These are phyloP conservation scores for Pangasianodon hypophthalmus DNA, from an alignment of 2,113 vertebrate species.

Conservation along the genomic window DNA sequence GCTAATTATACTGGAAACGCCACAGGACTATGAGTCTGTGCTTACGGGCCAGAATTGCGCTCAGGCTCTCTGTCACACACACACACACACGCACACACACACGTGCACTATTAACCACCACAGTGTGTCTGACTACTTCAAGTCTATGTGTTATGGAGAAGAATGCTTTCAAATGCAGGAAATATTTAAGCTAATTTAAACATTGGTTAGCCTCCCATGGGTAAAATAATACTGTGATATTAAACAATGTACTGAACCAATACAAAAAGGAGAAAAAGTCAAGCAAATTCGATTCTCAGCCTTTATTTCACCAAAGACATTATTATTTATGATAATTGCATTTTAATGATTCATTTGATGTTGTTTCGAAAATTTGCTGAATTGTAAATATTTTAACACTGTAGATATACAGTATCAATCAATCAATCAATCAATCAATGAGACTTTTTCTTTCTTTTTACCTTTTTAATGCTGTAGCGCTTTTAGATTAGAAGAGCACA, in stretches of 20 bases:
- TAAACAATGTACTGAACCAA: not conserved
- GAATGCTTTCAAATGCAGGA: not conserved
- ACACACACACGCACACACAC: constrained; percentile 33
- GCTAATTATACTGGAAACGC: constrained; percentile 49
- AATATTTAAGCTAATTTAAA: not conserved
- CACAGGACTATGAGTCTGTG: constrained; percentile 39
- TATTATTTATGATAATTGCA: constrained; percentile 33
- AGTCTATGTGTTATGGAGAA: not conserved
- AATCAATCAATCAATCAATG: not conserved
- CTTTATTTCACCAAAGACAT: constrained; percentile 14
- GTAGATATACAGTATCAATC: not conserved
- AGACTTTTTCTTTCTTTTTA: not conserved
- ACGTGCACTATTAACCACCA: constrained; percentile 19
- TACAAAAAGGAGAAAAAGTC: not conserved
- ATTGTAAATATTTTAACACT: constrained; percentile 44
- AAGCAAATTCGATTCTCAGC: not conserved
- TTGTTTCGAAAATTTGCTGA: not conserved
- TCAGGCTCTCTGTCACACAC: constrained; percentile 27
- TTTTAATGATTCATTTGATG: constrained; percentile 30
- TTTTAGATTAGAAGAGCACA: not conserved
- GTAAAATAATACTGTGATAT: not conserved
- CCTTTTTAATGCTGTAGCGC: not conserved
- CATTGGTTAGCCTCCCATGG: not conserved
- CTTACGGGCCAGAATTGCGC: constrained; percentile 33
- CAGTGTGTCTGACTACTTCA: not conserved